Percentiles rank a stretch among this genome's conserved stretches.
phyloP scores from a whole-genome alignment of 35 echinoderm and acorn worm genomes.

The Apostichopus parvimensis region DNA sequence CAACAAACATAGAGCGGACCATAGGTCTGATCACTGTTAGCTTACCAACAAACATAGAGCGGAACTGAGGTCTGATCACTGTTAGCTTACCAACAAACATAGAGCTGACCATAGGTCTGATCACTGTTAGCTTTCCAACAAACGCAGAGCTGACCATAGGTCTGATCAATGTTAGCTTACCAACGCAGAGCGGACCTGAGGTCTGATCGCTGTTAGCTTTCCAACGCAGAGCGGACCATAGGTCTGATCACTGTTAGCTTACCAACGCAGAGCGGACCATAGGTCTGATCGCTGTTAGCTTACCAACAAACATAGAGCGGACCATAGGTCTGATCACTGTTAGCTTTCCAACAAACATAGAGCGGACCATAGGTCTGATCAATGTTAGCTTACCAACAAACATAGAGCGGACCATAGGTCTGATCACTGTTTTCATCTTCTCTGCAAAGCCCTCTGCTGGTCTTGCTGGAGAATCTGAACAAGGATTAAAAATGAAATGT shows the following conservation, averaged over 20 bases:
- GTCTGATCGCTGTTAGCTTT: constrained; percentile 72
- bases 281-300: constrained; percentile 71
- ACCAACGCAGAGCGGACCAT: constrained; percentile 88
- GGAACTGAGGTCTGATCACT: constrained; percentile 74
- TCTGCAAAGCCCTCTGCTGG: background rate
- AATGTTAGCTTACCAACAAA: constrained; percentile 91
- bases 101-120: constrained; percentile 79
- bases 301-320: constrained; percentile 86
- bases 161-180: constrained; percentile 75
- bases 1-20: constrained; percentile 83
- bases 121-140: constrained; percentile 79
- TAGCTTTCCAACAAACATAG: constrained; percentile 89
- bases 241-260: constrained; percentile 75
- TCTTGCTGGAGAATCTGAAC: constrained; percentile 22
- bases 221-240: constrained; percentile 83
- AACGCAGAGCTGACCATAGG: constrained; percentile 83
- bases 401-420: constrained; percentile 81
- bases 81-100: constrained; percentile 92
- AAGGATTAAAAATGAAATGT: background rate
- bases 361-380: constrained; percentile 77
- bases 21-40: constrained; percentile 74
- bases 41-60: constrained; percentile 91
- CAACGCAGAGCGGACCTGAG: constrained; percentile 82
- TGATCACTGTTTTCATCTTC: constrained; percentile 61
- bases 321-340: constrained; percentile 78